Evolutionary conservation across 1,140 invertebrate species (phyloP), one percentile per base, ranked within the genome.

Genomic region (Brachionus paranguensis): DNA sequence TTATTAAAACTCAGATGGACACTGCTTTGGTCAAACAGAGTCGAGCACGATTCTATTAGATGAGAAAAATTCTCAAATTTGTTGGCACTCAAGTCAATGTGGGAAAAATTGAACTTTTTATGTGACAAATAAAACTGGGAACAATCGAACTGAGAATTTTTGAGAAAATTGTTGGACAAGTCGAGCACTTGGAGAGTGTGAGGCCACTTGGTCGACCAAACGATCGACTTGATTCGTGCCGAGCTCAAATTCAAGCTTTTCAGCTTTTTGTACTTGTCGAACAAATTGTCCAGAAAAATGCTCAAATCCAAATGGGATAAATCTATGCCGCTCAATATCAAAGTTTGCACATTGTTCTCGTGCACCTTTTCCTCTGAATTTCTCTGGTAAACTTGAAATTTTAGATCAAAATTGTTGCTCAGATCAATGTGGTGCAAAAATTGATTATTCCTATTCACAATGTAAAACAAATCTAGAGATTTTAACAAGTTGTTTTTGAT

Each of bases 361-460:
- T 14, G 14, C 12, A 43, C 12, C 45, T 5, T 29, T 27, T 50
- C 27, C 10, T 27, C 20, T 24, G 24, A 4, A 29, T 53, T 50
- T 47, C 17, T 76, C 1, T 76, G 24, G 12, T 76, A 50, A 14
- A 50, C 14, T 50, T 47, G 8, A 53, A 76, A 76, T 76, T 50
- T 76, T 50, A 76, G 7, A 29, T 76, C 11, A 20, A 76, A 47
- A 76, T 76, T 76, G 43, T 37, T 50, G 27, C 72, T 76, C 29
- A 76, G 7, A 33, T 76, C 72, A 11, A 76, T 24, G 12, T 10
- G 12, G 20, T 33, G 27, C 27, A 76, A 29, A 76, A 76, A 53
- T 14, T 76, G n/a, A 53, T 76, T 76, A 33, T 76, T 76, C 27
- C 50, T 76, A n/a, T 76, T 76, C 10, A 76, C 45, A 12, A 76